These are phyloP conservation scores for Diadema setosum DNA, from an alignment of 35 echinoderm and acorn worm species.

Conservation along the genomic window DNA sequence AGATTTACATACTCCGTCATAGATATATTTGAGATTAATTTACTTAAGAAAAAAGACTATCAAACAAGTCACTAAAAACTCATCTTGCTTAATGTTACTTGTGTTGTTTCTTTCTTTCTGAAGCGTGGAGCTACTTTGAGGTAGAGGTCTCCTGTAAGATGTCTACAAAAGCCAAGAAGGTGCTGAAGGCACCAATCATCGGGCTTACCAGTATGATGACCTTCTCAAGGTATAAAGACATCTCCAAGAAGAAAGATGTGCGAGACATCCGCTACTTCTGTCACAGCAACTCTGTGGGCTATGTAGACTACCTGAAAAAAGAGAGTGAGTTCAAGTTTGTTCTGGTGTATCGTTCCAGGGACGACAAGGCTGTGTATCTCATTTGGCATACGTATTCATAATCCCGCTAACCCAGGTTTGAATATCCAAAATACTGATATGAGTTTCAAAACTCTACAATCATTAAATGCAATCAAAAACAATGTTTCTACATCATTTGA, in stretches of 20 bases:
- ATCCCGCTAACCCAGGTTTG: too few species aligned
- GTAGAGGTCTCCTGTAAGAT: slow-evolving; percentile 57
- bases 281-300: slow-evolving; percentile 73
- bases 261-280: slow-evolving; percentile 61
- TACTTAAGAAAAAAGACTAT: too few species aligned
- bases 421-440: too few species aligned
- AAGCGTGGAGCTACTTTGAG: slow-evolving; percentile 90
- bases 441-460: too few species aligned
- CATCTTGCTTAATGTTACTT: too few species aligned
- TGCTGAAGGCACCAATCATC: slow-evolving; percentile 59
- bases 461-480: too few species aligned
- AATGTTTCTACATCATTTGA: too few species aligned
- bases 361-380: too few species aligned
- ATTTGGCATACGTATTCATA: too few species aligned
- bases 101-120: slow-evolving; percentile 6
- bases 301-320: slow-evolving; percentile 36
- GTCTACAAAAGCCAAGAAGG: not conserved
- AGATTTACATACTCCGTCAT: too few species aligned
- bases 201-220: slow-evolving; percentile 63
- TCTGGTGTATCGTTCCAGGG: not conserved
- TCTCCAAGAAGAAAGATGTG: slow-evolving; percentile 21
- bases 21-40: too few species aligned
- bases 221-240: slow-evolving; percentile 31
- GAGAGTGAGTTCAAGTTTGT: slow-evolving; percentile 46
- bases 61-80: too few species aligned